Evolutionary conservation across 2,113 vertebrate species (phyloP).

Genomic region (Ivindomyrus marchei): DNA sequence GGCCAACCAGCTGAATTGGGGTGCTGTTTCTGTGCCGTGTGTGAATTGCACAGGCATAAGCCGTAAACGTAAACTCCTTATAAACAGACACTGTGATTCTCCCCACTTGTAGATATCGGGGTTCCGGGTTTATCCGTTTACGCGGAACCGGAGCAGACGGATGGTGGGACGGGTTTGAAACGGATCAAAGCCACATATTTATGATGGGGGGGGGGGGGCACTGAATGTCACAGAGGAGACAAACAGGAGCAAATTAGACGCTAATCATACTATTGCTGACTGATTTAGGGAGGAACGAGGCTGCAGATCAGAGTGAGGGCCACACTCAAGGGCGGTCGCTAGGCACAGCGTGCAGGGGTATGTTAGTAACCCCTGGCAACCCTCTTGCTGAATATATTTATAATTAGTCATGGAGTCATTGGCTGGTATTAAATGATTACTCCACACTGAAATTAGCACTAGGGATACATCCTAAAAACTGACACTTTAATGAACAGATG

Average conservation of each 20-base stretch:
- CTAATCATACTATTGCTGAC: background rate
- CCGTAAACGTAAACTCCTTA: background rate
- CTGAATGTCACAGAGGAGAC: background rate
- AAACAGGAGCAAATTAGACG: background rate
- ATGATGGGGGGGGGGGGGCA: background rate
- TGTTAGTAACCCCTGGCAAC: background rate
- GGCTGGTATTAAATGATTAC: background rate
- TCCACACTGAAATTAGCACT: background rate
- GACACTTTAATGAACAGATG: background rate
- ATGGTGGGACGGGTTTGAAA: background rate
- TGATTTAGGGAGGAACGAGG: background rate
- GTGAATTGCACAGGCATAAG: background rate
- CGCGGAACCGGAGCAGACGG: background rate
- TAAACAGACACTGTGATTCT: background rate
- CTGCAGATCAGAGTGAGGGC: background rate
- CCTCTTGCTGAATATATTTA: background rate
- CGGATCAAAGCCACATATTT: background rate
- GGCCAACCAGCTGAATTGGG: background rate
- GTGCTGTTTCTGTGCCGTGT: background rate
- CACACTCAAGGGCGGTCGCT: background rate
- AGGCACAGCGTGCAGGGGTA: background rate
- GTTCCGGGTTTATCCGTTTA: background rate
- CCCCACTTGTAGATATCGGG: background rate
- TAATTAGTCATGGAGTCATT: background rate
- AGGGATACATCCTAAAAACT: background rate